phyloP scores from a whole-genome alignment of 2,113 vertebrate species.

The Macrotis lagotis region DNA sequence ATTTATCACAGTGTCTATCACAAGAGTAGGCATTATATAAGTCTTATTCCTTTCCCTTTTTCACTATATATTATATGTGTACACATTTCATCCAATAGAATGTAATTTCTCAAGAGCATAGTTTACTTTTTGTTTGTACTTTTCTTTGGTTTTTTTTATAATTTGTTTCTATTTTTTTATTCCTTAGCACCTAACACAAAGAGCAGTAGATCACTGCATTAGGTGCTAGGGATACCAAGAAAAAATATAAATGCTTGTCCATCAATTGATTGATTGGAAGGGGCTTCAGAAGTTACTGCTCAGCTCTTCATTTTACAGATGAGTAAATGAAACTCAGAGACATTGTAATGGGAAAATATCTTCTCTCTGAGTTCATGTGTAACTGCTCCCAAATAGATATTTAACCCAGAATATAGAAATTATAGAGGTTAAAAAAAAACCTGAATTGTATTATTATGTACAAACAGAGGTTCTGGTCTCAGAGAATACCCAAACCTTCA shows the following conservation, averaged over 20 bases:
- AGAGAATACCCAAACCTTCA: neutral
- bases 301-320: neutral
- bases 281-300: neutral
- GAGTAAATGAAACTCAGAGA: neutral
- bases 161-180: no score
- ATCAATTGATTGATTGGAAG: neutral
- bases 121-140: neutral
- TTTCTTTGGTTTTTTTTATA: no score
- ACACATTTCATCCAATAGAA: neutral
- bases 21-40: neutral
- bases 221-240: no score
- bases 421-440: neutral
- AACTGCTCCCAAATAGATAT: neutral
- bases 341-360: neutral
- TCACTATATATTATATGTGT: neutral
- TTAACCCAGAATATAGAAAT: neutral
- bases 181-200: neutral
- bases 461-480: neutral
- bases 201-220: neutral
- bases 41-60: neutral
- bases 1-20: neutral
- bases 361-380: neutral
- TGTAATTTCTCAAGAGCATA: neutral
- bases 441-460: neutral
- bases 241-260: neutral